A percentile compares a stretch with the other conserved stretches of the same genome.
phyloP scores from a whole-genome alignment of 2,888 invertebrate species.

The Trachelus troglodyta region DNA sequence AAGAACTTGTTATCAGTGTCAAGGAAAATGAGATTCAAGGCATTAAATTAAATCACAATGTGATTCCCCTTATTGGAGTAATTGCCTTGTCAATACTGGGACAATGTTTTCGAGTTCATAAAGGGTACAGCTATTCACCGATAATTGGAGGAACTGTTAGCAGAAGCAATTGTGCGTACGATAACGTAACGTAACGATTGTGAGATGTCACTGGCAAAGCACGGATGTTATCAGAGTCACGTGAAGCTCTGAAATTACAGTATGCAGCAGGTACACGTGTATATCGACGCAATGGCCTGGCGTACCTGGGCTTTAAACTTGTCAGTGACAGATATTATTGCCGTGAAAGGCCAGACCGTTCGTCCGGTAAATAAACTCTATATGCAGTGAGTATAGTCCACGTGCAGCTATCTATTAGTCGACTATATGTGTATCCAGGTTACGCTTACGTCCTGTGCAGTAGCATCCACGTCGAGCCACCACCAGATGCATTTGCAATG shows the following conservation, averaged over 20 bases:
- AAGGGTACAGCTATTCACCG: not conserved
- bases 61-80: not conserved
- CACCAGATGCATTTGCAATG: not conserved
- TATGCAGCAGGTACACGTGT: slow-evolving; percentile 8
- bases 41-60: not conserved
- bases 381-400: not conserved
- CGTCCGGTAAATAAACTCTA: slow-evolving; percentile 6
- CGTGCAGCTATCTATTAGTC: slow-evolving; percentile 5
- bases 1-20: not conserved
- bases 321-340: slow-evolving; percentile 17
- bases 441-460: not conserved
- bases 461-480: not conserved
- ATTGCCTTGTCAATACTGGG: not conserved
- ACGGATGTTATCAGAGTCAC: slow-evolving; percentile 36
- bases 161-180: slow-evolving; percentile 19
- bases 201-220: slow-evolving; percentile 45
- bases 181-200: slow-evolving; percentile 23
- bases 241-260: slow-evolving; percentile 37
- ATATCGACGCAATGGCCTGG: not conserved
- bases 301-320: slow-evolving; percentile 11
- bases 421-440: not conserved
- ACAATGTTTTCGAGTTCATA: not conserved
- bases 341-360: not conserved
- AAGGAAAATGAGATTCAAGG: not conserved
- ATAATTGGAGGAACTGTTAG: not conserved